phyloP scores from a whole-genome alignment of 2,888 invertebrate genomes.

The Acheta domesticus region DNA sequence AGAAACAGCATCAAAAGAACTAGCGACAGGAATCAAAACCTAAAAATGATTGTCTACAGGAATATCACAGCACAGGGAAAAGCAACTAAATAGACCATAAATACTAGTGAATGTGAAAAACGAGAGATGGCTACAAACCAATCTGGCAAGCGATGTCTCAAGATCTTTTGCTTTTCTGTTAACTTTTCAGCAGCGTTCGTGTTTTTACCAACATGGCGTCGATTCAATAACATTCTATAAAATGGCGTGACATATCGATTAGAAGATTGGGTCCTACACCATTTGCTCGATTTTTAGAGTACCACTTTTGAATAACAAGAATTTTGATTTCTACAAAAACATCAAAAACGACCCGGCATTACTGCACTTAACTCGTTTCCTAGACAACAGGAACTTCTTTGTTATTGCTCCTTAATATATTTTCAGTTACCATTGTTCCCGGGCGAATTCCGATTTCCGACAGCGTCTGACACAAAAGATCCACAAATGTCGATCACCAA shows the following conservation, averaged over 20 bases:
- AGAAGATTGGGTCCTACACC: neutral
- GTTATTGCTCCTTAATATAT: neutral
- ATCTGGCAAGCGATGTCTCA: neutral
- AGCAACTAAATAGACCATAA: too few relatives aligned
- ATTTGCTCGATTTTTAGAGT: neutral
- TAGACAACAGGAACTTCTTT: conserved; percentile 4
- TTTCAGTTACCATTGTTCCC: neutral
- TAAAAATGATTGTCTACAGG: too few relatives aligned
- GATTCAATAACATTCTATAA: neutral
- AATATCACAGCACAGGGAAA: too few relatives aligned
- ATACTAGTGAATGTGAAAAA: too few relatives aligned
- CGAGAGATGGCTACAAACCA: neutral
- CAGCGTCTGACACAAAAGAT: neutral
- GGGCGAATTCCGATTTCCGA: neutral
- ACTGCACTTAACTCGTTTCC: neutral
- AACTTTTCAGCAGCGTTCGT: neutral
- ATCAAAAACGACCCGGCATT: neutral
- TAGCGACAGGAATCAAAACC: too few relatives aligned
- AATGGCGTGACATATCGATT: neutral
- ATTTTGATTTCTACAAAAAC: neutral
- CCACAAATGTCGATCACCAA: neutral
- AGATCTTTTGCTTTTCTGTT: neutral
- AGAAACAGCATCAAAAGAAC: too few relatives aligned
- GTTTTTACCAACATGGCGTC: neutral
- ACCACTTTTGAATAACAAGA: neutral